A percentile compares a stretch with the other conserved stretches of the same genome.
phyloP scores from a whole-genome alignment of 2,797 vertebrate genomes.

The Trematocara caparti region DNA sequence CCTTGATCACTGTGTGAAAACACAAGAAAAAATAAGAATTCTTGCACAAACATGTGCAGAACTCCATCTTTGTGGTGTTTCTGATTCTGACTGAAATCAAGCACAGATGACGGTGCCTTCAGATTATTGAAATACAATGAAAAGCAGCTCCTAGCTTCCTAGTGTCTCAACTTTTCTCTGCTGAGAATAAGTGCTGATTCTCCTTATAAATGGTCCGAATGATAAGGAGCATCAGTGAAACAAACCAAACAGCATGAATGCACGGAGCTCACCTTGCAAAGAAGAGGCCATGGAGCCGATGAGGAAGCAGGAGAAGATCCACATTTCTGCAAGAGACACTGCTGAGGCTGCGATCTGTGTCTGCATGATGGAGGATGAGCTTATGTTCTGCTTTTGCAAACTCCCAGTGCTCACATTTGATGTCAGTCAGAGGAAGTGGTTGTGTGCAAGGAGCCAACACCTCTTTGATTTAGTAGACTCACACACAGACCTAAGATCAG shows the following conservation, averaged over 20 bases:
- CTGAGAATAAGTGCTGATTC: rapidly evolving
- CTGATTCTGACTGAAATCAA: not conserved
- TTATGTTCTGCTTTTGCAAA: rapidly evolving
- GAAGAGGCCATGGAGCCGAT: not conserved
- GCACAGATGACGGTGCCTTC: not conserved
- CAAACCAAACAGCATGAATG: rapidly evolving
- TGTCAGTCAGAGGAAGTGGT: not conserved
- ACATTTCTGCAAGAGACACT: not conserved
- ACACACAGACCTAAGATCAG: not conserved
- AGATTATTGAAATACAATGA: not conserved
- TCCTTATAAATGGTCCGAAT: not conserved
- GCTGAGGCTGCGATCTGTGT: not conserved
- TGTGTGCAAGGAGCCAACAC: not conserved
- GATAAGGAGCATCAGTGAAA: not conserved
- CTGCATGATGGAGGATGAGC: not conserved
- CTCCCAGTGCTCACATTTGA: not conserved
- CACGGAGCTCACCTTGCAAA: not conserved
- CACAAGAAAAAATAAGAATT: not conserved
- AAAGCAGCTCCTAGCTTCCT: not conserved
- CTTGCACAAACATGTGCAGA: not conserved
- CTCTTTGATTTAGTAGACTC: not conserved
- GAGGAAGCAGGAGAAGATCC: not conserved
- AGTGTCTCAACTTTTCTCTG: rapidly evolving
- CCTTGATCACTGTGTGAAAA: not conserved
- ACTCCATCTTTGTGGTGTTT: rapidly evolving